These are phyloP conservation scores for Sebastes cheni DNA, from an alignment of 2,797 vertebrate species.

Conservation along the genomic window DNA sequence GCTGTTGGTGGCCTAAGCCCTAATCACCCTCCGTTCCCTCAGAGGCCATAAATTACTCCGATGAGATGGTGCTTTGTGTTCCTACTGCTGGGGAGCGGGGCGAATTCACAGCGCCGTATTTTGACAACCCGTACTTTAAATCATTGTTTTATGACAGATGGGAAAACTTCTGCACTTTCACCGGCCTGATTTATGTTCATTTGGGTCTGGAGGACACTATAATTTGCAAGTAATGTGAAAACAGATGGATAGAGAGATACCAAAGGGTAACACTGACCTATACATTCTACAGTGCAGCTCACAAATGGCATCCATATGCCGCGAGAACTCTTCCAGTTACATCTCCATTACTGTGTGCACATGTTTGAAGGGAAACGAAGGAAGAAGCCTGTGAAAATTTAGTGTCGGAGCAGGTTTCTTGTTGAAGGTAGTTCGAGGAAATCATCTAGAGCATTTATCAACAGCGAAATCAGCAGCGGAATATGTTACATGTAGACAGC, in stretches of 20 bases:
- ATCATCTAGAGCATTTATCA: slow-evolving; percentile 46
- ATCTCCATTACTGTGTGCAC: slow-evolving; percentile 78
- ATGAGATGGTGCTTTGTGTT: slow-evolving; percentile 98
- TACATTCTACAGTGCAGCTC: slow-evolving; percentile 84
- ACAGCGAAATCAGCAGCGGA: slow-evolving; percentile 29
- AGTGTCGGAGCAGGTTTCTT: slow-evolving; percentile 19
- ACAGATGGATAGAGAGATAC: slow-evolving; percentile 98
- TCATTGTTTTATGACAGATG: slow-evolving; percentile 99
- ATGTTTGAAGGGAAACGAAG: slow-evolving; percentile 27
- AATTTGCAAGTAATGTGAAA: slow-evolving; percentile 97
- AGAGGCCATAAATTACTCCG: slow-evolving; percentile 98
- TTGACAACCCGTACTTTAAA: slow-evolving; percentile 98
- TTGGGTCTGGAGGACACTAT: slow-evolving; percentile 97
- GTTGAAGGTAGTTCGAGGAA: slow-evolving; percentile 30
- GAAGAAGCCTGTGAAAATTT: slow-evolving; percentile 45
- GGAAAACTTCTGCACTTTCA: slow-evolving; percentile 94
- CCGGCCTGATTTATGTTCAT: slow-evolving; percentile 97
- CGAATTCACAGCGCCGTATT: slow-evolving; percentile 90
- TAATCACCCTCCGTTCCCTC: slow-evolving; percentile 96
- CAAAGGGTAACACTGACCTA: slow-evolving; percentile 88
- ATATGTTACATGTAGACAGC: slow-evolving; percentile 24
- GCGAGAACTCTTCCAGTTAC: slow-evolving; percentile 79
- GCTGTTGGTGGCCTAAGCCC: slow-evolving; percentile 97
- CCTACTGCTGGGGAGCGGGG: slow-evolving; percentile 90
- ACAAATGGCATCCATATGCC: slow-evolving; percentile 99